These are phyloP conservation scores for Trissolcus brochymenae DNA, from an alignment of 2,888 invertebrate genomes.

Conservation along the genomic window DNA sequence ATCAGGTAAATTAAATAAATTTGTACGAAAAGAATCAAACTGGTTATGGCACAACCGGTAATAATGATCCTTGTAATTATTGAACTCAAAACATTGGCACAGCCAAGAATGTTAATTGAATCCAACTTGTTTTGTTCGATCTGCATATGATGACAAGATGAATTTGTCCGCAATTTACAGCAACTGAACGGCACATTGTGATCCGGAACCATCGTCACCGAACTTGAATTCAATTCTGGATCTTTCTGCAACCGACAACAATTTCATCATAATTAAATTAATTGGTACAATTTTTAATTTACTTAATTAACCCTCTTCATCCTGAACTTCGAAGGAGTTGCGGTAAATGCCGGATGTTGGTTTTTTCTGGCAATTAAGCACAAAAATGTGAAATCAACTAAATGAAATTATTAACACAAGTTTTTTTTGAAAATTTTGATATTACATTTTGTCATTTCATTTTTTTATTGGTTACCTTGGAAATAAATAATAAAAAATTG, in stretches of 20 bases:
- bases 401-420: too few species aligned
- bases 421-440: too few species aligned
- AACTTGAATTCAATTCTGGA: background rate
- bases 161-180: conserved; percentile 62
- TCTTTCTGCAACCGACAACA: background rate
- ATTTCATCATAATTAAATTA: background rate
- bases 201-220: conserved; percentile 3
- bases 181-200: conserved; percentile 70
- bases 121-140: conserved; percentile 60
- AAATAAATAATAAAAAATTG: too few species aligned
- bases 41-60: conserved; percentile 68
- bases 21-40: conserved; percentile 65
- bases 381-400: background rate
- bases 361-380: background rate
- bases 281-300: background rate
- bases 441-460: too few species aligned
- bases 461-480: too few species aligned
- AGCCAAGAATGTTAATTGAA: conserved; percentile 68
- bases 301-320: background rate
- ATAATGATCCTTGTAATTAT: conserved; percentile 65
- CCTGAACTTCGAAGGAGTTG: too few species aligned
- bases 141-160: conserved; percentile 65
- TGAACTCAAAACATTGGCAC: conserved; percentile 63
- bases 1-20: conserved; percentile 63
- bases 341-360: too few species aligned